These are phyloP conservation scores for Laticauda colubrina DNA, from an alignment of 2,113 vertebrate genomes.

Conservation along the genomic window DNA sequence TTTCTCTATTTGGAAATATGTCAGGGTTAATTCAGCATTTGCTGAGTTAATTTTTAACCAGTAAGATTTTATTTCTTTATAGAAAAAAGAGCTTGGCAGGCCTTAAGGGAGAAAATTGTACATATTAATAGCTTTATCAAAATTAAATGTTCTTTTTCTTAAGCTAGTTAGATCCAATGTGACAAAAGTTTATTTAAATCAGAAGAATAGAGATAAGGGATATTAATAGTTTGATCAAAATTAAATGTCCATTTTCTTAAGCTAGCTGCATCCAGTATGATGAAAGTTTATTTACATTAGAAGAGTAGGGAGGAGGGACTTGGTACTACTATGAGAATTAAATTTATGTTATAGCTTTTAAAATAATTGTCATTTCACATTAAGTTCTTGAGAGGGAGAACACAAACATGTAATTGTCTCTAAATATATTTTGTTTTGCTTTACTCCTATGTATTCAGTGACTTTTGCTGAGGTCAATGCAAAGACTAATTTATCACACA, in stretches of 20 bases:
- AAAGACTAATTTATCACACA: conserved; percentile 61
- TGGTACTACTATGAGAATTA: conserved; percentile 36
- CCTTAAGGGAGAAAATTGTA: neutral
- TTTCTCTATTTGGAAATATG: neutral
- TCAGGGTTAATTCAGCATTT: neutral
- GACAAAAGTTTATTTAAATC: conserved; percentile 16
- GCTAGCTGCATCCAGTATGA: neutral
- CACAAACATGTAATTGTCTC: conserved; percentile 41
- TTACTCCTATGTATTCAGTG: conserved; percentile 57
- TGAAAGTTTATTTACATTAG: conserved; percentile 26
- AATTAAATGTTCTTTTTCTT: neutral
- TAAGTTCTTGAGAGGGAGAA: conserved; percentile 19
- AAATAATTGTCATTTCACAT: conserved; percentile 37
- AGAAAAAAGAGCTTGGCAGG: neutral
- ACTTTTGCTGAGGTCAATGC: conserved; percentile 59
- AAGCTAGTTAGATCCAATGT: neutral
- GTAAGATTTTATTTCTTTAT: conserved; percentile 1
- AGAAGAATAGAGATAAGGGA: conserved; percentile 27
- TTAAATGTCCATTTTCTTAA: neutral
- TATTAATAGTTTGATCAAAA: neutral
- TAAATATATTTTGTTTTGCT: conserved; percentile 46
- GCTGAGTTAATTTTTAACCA: neutral
- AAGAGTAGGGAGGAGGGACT: conserved; percentile 18
- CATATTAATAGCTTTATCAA: neutral
- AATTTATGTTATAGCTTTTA: conserved; percentile 30